These are phyloP conservation scores for Nephotettix cincticeps DNA, from an alignment of 1,140 invertebrate species.

Conservation along the genomic window DNA sequence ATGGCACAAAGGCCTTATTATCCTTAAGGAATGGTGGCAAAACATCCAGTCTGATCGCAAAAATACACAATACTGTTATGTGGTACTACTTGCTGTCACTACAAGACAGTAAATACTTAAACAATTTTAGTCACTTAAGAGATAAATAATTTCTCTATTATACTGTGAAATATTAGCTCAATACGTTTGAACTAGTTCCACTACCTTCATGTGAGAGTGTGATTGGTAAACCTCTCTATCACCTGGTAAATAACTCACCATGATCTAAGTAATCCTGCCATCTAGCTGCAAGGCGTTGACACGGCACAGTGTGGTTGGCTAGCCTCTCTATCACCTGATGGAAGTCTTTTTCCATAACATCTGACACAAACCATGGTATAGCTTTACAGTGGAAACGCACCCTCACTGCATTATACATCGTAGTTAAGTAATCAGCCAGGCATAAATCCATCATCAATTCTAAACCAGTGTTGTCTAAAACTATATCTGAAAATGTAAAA, in stretches of 20 bases:
- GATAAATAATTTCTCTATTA: too few species aligned
- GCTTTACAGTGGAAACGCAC: conserved; percentile 86
- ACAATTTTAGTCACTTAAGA: too few species aligned
- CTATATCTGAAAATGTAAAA: conserved; percentile 60
- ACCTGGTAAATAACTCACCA: conserved; percentile 36
- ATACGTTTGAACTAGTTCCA: too few species aligned
- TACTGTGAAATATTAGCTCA: too few species aligned
- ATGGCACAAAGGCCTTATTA: too few species aligned
- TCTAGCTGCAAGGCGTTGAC: conserved; percentile 50
- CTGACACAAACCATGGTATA: conserved; percentile 97
- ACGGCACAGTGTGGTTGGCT: conserved; percentile 46
- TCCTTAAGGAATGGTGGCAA: too few species aligned
- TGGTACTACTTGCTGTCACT: too few species aligned
- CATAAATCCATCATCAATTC: conserved; percentile 91
- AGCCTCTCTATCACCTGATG: conserved; percentile 62
- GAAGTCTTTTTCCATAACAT: conserved; percentile 78
- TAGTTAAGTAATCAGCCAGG: conserved; percentile 76
- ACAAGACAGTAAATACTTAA: too few species aligned
- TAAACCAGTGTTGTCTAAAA: conserved; percentile 93
- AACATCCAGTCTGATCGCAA: too few species aligned
- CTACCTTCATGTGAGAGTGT: too few species aligned
- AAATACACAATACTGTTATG: too few species aligned
- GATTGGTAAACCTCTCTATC: conserved; percentile 40
- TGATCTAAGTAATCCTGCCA: conserved; percentile 58
- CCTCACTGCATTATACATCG: conserved; percentile 62